A percentile compares a stretch with the other conserved stretches of the same genome.
Evolutionary conservation across 1,140 invertebrate genomes (phyloP).

Genomic region (Cydia fagiglandana): DNA sequence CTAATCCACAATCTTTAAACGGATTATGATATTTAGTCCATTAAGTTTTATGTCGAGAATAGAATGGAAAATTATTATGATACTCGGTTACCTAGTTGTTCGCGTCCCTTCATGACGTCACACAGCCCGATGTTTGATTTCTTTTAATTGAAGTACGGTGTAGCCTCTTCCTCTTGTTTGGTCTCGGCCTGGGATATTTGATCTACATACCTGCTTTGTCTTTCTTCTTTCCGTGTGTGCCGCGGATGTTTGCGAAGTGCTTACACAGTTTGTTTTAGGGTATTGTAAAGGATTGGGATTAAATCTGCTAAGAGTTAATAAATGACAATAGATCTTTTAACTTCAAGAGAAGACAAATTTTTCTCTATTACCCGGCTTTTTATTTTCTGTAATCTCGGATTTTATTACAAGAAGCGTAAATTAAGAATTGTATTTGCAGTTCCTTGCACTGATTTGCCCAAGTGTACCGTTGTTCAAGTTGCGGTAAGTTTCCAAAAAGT

Average conservation of each 20-base stretch:
- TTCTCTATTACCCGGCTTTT: no score
- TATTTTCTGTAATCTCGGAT: no score
- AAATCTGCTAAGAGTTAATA: neutral
- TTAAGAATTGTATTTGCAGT: no score
- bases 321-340: no score
- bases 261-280: constrained; percentile 10
- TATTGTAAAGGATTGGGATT: neutral
- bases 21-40: neutral
- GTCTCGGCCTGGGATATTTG: constrained; percentile 50
- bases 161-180: constrained; percentile 45
- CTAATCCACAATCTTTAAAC: neutral
- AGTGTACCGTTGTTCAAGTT: no score
- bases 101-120: constrained; percentile 65
- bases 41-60: neutral
- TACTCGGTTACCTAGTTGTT: neutral
- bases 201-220: constrained; percentile 43
- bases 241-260: constrained; percentile 16
- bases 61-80: neutral
- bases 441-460: no score
- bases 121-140: constrained; percentile 39
- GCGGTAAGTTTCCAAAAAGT: no score
- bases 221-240: constrained; percentile 33
- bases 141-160: constrained; percentile 45
- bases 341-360: no score
- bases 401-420: no score